Percentiles rank a stretch among this genome's conserved stretches.
These are phyloP conservation scores for Chascanopsetta lugubris DNA, from an alignment of 2,113 vertebrate genomes.

Conservation along the genomic window DNA sequence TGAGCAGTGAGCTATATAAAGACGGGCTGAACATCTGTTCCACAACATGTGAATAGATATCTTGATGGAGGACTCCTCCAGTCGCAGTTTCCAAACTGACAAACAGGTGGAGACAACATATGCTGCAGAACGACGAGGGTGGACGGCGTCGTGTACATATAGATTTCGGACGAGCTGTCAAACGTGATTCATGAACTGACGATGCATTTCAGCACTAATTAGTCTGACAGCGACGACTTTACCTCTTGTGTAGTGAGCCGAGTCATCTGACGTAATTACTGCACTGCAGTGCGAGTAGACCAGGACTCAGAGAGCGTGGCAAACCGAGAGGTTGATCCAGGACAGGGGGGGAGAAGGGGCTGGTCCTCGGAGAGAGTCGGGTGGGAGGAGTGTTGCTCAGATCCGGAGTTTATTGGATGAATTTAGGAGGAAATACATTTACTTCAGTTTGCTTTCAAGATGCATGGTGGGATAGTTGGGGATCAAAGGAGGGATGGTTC, in stretches of 20 bases:
- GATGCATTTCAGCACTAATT: neutral
- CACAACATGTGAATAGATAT: neutral
- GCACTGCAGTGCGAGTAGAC: neutral
- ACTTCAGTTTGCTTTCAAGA: no score
- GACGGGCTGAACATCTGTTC: neutral
- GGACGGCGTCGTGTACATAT: neutral
- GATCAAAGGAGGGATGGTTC: no score
- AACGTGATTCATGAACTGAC: neutral
- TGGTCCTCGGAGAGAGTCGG: no score
- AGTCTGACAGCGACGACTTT: neutral
- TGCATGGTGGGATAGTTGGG: no score
- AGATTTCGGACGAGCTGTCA: neutral
- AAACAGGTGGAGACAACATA: neutral
- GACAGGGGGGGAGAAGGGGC: no score
- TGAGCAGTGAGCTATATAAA: neutral
- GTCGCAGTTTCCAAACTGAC: neutral
- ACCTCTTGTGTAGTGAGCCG: neutral
- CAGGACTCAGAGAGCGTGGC: no score
- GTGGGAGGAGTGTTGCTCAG: no score
- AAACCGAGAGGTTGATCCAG: no score
- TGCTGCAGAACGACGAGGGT: neutral
- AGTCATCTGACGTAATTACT: neutral
- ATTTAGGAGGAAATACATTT: no score
- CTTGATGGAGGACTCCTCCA: neutral
- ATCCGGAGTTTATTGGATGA: no score